Conservation (phyloP, 1,140 invertebrate genomes). For the Ostrea denselamellosa region DNA sequence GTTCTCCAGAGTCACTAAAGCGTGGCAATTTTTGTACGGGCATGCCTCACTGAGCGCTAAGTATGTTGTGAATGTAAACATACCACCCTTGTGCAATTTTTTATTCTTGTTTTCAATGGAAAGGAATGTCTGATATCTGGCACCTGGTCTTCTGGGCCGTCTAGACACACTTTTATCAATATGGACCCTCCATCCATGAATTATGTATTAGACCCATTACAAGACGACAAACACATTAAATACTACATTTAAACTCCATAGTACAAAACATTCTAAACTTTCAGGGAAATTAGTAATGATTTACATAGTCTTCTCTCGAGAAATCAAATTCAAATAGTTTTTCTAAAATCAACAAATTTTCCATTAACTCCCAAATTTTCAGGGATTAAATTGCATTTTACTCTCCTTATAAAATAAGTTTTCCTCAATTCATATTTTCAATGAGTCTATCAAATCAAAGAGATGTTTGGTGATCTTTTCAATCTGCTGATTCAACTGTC, state of each 20-base stretch:
- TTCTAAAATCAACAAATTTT: no score
- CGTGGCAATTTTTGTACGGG: conserved; percentile 24
- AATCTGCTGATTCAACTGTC: no score
- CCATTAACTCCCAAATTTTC: no score
- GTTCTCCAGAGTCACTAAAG: neutral
- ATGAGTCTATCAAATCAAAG: no score
- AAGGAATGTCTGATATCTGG: neutral
- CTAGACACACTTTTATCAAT: conserved; percentile 17
- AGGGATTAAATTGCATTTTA: no score
- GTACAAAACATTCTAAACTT: neutral
- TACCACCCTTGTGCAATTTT: conserved; percentile 15
- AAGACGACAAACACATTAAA: neutral
- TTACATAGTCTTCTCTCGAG: neutral
- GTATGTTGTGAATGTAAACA: conserved; percentile 28
- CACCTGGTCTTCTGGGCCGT: neutral
- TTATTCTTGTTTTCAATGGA: conserved; percentile 18
- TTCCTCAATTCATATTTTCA: no score
- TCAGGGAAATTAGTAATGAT: neutral
- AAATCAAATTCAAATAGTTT: no score
- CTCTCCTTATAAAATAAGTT: no score
- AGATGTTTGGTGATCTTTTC: no score
- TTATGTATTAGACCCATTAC: conserved; percentile 2
- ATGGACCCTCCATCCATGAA: conserved; percentile 11
- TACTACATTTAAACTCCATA: neutral
- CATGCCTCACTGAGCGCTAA: neutral